Evolutionary conservation across 2,888 invertebrate genomes (phyloP).

Genomic region (Clusia tigrina): DNA sequence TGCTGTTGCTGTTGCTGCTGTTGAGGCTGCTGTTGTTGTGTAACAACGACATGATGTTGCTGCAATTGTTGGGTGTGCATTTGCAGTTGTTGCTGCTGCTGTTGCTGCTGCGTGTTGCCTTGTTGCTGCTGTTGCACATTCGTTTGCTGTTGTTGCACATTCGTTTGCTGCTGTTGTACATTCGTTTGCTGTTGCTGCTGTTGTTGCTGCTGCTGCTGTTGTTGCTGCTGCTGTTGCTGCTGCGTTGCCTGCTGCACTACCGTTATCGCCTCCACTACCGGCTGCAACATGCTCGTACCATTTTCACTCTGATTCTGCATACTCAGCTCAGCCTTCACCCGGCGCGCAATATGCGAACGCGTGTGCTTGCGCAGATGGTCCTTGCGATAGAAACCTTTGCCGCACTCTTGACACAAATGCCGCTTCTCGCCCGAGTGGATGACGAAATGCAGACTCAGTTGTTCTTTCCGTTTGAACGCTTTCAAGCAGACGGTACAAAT

Average conservation of each 20-base stretch:
- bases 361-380: conserved; percentile 87
- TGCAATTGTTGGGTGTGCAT: conserved; percentile 32
- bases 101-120: conserved; percentile 45
- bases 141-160: conserved; percentile 48
- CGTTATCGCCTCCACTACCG: conserved; percentile 54
- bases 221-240: conserved; percentile 67
- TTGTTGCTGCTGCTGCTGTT: conserved; percentile 50
- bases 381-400: conserved; percentile 87
- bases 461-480: conserved; percentile 88
- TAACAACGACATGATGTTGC: conserved; percentile 53
- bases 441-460: conserved; percentile 85
- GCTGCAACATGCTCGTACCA: conserved; percentile 61
- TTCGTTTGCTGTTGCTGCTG: too few species aligned
- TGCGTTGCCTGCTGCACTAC: conserved; percentile 61
- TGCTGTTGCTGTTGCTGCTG: conserved; percentile 48
- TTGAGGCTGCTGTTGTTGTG: conserved; percentile 46
- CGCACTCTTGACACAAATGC: conserved; percentile 86
- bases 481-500: conserved; percentile 87
- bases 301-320: conserved; percentile 63
- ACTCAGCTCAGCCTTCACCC: conserved; percentile 76
- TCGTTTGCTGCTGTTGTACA: conserved; percentile 45
- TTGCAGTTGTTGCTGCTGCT: conserved; percentile 43
- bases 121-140: conserved; percentile 47
- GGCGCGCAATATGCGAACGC: conserved; percentile 81
- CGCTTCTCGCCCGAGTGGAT: conserved; percentile 88